Percentiles rank a stretch among this genome's conserved stretches.
These are phyloP conservation scores for Apodemus agrarius DNA, from an alignment of 2,797 vertebrate genomes.

Conservation along the genomic window DNA sequence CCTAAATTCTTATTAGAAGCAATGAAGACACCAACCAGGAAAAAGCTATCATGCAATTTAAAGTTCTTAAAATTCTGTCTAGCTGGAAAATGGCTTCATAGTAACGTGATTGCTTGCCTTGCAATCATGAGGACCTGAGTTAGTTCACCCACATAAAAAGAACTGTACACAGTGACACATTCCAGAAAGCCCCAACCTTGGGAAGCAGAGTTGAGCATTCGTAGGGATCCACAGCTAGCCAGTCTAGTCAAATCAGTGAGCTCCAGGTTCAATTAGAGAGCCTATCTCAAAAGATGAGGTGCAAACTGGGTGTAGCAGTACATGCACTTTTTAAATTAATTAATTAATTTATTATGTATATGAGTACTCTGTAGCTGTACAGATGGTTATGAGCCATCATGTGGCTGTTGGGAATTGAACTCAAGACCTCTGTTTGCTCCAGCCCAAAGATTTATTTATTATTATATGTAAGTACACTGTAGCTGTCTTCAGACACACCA, in stretches of 20 bases:
- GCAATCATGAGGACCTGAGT: background rate
- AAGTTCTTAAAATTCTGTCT: background rate
- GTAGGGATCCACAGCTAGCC: background rate
- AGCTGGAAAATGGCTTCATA: background rate
- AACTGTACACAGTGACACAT: background rate
- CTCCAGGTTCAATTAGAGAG: background rate
- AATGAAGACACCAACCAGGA: background rate
- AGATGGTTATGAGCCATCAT: no score
- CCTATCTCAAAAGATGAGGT: background rate
- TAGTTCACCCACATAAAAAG: background rate
- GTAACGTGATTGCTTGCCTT: background rate
- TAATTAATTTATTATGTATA: no score
- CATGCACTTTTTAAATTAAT: no score
- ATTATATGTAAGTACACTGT: no score
- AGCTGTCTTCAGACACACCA: no score
- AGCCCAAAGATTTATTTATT: no score
- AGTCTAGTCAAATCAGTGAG: background rate
- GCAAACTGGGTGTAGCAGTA: no score
- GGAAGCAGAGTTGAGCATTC: background rate
- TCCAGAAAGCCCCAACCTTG: background rate
- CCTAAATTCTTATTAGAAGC: background rate
- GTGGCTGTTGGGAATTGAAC: no score
- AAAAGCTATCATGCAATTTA: constrained; percentile 7
- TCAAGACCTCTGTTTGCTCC: no score
- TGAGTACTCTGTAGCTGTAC: no score